Conservation (phyloP, 2,113 vertebrate species). For the Rousettus leschenaultii region DNA sequence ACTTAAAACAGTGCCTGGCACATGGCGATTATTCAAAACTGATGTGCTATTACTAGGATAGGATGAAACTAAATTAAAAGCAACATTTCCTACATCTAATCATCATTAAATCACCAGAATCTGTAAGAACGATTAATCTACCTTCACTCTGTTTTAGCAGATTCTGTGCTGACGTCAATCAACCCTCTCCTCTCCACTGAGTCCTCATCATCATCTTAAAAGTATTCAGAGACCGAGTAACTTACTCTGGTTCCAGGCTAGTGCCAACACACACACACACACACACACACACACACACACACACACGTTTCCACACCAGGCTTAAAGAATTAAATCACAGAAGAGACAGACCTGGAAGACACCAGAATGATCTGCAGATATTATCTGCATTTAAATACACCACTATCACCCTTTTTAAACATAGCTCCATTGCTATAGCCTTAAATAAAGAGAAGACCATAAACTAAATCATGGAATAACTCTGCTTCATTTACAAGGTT, state of each 20-base stretch:
- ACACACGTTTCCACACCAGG: not conserved
- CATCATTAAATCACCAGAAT: not conserved
- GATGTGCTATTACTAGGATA: not conserved
- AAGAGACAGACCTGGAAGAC: not conserved
- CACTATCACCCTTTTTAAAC: not conserved
- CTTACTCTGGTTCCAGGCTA: not conserved
- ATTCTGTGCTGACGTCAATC: not conserved
- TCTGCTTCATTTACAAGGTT: constrained; percentile 19
- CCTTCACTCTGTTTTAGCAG: not conserved
- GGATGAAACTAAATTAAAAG: not conserved
- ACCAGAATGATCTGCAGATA: not conserved
- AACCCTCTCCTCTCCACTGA: not conserved
- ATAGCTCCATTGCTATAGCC: not conserved
- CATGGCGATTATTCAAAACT: not conserved
- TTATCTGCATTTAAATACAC: not conserved
- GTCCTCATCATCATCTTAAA: not conserved
- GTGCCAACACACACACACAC: not conserved
- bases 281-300: not conserved
- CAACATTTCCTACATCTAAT: not conserved
- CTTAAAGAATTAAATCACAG: constrained; percentile 7
- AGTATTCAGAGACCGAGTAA: not conserved
- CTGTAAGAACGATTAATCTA: not conserved
- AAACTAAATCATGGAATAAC: not conserved
- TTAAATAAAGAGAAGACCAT: not conserved
- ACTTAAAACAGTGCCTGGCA: not conserved